Evolutionary conservation across 2,888 invertebrate species (phyloP).

Genomic region (Hesperia comma): DNA sequence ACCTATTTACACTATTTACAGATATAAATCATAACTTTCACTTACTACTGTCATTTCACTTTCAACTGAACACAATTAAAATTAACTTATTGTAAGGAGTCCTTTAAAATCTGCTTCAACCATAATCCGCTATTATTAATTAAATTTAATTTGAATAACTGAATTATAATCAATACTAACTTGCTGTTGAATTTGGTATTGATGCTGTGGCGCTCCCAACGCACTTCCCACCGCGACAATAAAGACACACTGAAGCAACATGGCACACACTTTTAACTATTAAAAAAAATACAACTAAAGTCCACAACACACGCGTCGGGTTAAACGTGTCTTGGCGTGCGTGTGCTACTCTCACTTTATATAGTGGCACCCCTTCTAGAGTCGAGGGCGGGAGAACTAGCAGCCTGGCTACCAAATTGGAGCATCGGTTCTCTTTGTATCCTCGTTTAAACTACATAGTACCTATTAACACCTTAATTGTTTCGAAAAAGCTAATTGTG

Average conservation of each 20-base stretch:
- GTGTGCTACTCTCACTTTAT: constrained; percentile 74
- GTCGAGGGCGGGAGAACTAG: constrained; percentile 56
- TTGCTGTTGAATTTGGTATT: constrained; percentile 70
- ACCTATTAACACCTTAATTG: not conserved
- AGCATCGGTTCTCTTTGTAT: constrained; percentile 39
- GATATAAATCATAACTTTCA: too few species aligned
- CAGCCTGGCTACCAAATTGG: constrained; percentile 43
- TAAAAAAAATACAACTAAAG: constrained; percentile 47
- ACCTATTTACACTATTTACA: too few species aligned
- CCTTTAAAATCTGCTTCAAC: too few species aligned
- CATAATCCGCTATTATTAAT: too few species aligned
- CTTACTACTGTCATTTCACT: not conserved
- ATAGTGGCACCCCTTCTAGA: constrained; percentile 77
- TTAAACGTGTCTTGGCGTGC: constrained; percentile 68
- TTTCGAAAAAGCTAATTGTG: not conserved
- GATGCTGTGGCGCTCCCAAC: constrained; percentile 66
- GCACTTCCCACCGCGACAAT: constrained; percentile 72
- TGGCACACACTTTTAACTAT: constrained; percentile 63
- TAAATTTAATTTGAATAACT: too few species aligned
- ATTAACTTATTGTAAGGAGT: not conserved
- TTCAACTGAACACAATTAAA: not conserved
- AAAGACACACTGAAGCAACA: constrained; percentile 71
- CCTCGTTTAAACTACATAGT: constrained; percentile 8
- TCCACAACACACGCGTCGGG: constrained; percentile 69
- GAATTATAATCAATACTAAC: constrained; percentile 52